phyloP scores from a whole-genome alignment of 2,888 invertebrate genomes.

The Actias luna region DNA sequence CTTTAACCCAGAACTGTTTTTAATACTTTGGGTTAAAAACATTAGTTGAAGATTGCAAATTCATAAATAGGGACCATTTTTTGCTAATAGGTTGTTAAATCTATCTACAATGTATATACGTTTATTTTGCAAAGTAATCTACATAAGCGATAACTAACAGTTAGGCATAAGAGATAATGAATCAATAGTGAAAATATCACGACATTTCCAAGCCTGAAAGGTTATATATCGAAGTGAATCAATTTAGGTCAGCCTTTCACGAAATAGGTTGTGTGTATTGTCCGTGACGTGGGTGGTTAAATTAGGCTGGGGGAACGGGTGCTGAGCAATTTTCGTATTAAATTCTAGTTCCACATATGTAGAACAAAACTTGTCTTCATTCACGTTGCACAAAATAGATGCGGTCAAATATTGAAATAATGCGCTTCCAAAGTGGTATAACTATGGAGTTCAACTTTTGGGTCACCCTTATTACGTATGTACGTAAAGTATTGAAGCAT shows the following conservation, averaged over 20 bases:
- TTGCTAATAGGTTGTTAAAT: too few relatives aligned
- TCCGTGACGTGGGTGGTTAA: neutral
- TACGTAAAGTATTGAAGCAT: neutral
- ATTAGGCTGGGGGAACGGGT: neutral
- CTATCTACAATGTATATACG: too few relatives aligned
- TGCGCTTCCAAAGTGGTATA: neutral
- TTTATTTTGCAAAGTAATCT: neutral
- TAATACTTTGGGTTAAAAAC: too few relatives aligned
- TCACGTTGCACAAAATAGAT: neutral
- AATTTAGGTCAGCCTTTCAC: neutral
- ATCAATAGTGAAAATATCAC: neutral
- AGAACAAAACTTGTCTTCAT: neutral
- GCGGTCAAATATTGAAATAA: neutral
- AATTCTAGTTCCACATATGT: neutral
- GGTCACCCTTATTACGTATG: neutral
- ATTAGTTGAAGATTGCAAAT: too few relatives aligned
- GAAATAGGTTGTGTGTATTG: neutral
- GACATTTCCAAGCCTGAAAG: neutral
- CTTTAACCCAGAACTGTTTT: too few relatives aligned
- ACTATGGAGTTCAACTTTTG: neutral
- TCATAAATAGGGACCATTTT: too few relatives aligned
- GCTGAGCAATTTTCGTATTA: neutral
- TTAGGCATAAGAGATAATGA: neutral
- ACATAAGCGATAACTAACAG: neutral
- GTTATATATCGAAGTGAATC: neutral